phyloP scores from a whole-genome alignment of 2,113 vertebrate genomes.

The Callocephalon fimbriatum region DNA sequence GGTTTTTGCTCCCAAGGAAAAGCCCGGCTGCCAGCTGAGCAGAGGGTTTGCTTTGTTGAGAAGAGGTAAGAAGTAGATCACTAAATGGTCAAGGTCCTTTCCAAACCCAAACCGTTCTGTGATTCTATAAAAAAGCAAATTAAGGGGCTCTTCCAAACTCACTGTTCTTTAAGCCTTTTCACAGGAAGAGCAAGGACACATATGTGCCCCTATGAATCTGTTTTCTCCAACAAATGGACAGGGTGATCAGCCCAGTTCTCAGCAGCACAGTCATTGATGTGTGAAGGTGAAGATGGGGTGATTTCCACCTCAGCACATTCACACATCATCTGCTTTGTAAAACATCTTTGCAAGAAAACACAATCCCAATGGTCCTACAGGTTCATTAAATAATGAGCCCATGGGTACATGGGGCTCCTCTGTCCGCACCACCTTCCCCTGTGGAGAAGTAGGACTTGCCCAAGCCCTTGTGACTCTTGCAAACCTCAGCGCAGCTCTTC shows the following conservation, averaged over 20 bases:
- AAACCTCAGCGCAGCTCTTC: background rate
- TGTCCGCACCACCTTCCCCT: background rate
- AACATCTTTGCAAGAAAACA: background rate
- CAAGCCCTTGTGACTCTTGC: background rate
- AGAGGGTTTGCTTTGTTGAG: background rate
- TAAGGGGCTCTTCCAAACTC: background rate
- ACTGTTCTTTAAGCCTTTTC: background rate
- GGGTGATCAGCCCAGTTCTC: background rate
- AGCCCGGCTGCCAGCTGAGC: background rate
- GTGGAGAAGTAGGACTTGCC: background rate
- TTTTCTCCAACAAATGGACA: background rate
- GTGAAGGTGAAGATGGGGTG: background rate
- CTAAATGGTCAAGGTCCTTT: background rate
- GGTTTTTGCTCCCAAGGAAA: background rate
- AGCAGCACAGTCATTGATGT: fast-evolving
- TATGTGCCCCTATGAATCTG: fast-evolving
- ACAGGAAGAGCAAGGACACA: background rate
- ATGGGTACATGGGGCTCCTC: fast-evolving
- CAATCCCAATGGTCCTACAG: background rate
- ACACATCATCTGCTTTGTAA: background rate
- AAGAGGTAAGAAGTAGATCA: background rate
- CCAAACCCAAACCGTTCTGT: background rate
- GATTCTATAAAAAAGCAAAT: background rate
- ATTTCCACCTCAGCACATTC: background rate
- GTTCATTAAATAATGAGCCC: background rate